Conservation (phyloP, 1,140 invertebrate species). For the Drosophila sp. region DNA sequence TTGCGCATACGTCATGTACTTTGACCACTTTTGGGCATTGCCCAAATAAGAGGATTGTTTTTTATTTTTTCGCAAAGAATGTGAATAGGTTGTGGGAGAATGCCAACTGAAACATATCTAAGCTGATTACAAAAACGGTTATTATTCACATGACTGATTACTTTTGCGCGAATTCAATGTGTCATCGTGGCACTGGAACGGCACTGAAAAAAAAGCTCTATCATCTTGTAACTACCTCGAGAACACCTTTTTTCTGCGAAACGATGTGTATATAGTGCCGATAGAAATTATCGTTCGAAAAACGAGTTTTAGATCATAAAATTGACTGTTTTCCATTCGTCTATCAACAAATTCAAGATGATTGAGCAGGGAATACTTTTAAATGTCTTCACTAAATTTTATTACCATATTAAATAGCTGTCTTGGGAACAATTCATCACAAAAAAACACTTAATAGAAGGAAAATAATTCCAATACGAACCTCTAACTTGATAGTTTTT, state of each 20-base stretch:
- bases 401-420: no score
- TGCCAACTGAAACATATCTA: background rate
- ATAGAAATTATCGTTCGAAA: no score
- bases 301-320: no score
- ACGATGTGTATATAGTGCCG: no score
- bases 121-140: conserved; percentile 5
- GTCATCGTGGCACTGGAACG: background rate
- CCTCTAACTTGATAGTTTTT: no score
- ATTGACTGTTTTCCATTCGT: no score
- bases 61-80: conserved; percentile 1
- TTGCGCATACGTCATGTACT: conserved; percentile 40
- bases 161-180: background rate
- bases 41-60: conserved; percentile 24
- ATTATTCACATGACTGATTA: conserved; percentile 2
- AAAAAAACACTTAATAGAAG: no score
- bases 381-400: no score
- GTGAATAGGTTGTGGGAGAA: background rate
- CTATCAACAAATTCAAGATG: no score
- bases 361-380: no score
- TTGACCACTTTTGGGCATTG: conserved; percentile 24
- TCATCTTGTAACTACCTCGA: background rate
- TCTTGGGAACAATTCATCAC: no score
- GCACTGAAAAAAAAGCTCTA: background rate
- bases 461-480: no score
- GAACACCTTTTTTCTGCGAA: background rate